Evolutionary conservation across 2,113 vertebrate species (phyloP).

Genomic region (Physeter macrocephalus): DNA sequence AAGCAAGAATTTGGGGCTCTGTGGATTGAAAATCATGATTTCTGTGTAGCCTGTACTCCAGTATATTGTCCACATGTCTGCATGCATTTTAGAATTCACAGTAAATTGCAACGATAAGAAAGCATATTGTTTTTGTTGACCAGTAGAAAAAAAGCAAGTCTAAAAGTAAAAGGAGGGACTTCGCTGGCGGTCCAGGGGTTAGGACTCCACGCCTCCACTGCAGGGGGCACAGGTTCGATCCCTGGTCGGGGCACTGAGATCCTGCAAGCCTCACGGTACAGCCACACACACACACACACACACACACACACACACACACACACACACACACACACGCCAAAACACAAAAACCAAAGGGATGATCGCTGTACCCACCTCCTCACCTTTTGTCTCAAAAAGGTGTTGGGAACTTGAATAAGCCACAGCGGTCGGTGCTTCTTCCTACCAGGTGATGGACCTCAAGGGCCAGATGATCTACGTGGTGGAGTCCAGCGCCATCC

Average conservation of each 20-base stretch:
- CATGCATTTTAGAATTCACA: not conserved
- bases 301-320: too few species aligned
- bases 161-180: not conserved
- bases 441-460: constrained; percentile 93
- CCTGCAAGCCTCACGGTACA: not conserved
- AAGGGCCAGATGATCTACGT: constrained; percentile 99
- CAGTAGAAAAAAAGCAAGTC: not conserved
- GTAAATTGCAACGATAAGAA: not conserved
- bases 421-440: constrained; percentile 32
- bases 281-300: not conserved
- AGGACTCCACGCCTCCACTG: too few species aligned
- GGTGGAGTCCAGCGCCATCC: constrained; percentile 91
- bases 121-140: not conserved
- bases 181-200: too few species aligned
- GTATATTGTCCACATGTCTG: not conserved
- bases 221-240: too few species aligned
- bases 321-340: too few species aligned
- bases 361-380: not conserved
- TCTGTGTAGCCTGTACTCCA: not conserved
- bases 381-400: not conserved
- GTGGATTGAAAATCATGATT: not conserved
- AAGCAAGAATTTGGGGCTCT: not conserved
- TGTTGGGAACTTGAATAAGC: not conserved
- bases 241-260: not conserved
- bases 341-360: not conserved